phyloP scores from a whole-genome alignment of 2,888 invertebrate genomes.

The Drosophila hamatofila region DNA sequence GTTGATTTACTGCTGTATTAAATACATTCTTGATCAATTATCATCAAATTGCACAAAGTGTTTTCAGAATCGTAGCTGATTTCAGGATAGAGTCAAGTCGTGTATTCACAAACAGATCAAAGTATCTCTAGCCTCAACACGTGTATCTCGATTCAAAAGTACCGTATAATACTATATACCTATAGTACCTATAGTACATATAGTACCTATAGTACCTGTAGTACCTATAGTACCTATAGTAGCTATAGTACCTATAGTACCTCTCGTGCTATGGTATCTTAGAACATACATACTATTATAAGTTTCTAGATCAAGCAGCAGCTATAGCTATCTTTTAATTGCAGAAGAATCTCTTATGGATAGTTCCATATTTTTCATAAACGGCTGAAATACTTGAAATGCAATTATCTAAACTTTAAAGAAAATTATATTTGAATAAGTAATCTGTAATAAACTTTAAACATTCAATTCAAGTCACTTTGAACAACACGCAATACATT shows the following conservation, averaged over 20 bases:
- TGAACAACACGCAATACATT: too few relatives aligned
- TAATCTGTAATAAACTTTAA: neutral
- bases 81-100: neutral
- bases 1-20: neutral
- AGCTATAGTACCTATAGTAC: too few relatives aligned
- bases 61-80: neutral
- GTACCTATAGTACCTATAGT: too few relatives aligned
- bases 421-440: neutral
- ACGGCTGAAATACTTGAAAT: neutral
- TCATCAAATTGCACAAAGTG: neutral
- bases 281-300: too few relatives aligned
- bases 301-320: neutral
- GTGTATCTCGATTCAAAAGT: neutral
- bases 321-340: neutral
- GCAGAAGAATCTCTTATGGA: neutral
- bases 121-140: neutral
- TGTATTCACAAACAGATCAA: neutral
- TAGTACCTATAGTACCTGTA: too few relatives aligned
- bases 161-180: too few relatives aligned
- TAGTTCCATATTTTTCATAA: neutral
- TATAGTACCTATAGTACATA: too few relatives aligned
- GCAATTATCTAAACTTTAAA: neutral
- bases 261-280: too few relatives aligned
- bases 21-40: neutral
- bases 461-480: neutral